Conservation (phyloP, 2,888 invertebrate genomes). For the Tetranychus piercei region DNA sequence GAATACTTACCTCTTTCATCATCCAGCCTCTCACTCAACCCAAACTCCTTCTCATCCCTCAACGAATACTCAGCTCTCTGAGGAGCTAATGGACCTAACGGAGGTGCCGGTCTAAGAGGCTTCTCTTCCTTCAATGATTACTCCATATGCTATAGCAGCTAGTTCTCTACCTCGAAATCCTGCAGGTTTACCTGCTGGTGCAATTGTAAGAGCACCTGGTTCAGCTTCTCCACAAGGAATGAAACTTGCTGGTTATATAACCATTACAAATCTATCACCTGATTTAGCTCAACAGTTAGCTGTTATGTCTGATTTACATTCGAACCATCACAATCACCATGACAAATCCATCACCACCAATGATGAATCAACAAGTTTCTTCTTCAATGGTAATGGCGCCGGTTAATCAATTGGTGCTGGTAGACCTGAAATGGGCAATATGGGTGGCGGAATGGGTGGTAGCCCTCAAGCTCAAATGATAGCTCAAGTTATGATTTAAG, state of each 20-base stretch:
- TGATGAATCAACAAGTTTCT: constrained; percentile 9
- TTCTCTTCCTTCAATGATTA: background rate
- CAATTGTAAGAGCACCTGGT: constrained; percentile 14
- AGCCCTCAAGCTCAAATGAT: constrained; percentile 12
- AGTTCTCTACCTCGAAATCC: background rate
- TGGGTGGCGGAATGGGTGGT: background rate
- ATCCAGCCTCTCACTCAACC: background rate
- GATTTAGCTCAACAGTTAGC: too few relatives aligned
- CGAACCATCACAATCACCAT: background rate
- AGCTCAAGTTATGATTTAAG: constrained; percentile 4
- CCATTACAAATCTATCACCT: background rate
- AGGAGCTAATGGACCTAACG: background rate
- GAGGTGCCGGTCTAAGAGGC: background rate
- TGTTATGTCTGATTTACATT: too few relatives aligned
- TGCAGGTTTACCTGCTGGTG: constrained; percentile 12
- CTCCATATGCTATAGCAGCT: background rate
- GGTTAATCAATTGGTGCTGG: constrained; percentile 3
- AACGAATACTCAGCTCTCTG: background rate
- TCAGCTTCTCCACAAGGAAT: constrained; percentile 12
- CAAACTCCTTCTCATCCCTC: background rate
- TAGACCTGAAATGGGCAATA: background rate
- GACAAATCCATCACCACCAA: constrained; percentile 10
- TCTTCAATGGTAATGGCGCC: constrained; percentile 16
- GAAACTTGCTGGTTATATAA: constrained; percentile 16
- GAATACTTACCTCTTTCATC: constrained; percentile 6